Evolutionary conservation across 2,797 vertebrate species (phyloP).

Genomic region (Macrochelys suwanniensis): DNA sequence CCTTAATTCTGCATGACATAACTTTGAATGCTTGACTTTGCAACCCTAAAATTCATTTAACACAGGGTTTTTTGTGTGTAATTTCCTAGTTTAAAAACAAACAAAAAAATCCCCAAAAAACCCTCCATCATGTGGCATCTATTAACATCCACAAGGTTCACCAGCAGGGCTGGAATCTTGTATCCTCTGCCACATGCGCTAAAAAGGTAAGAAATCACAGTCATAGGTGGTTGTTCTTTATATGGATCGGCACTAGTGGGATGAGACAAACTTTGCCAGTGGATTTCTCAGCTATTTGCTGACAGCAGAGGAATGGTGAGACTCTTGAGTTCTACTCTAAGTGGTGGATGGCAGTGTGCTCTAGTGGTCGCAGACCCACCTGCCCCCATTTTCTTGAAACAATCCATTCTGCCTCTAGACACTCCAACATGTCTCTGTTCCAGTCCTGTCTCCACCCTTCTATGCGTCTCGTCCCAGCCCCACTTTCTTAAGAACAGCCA

Average conservation of each 20-base stretch:
- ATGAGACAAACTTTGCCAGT: accelerated
- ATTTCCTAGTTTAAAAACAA: background rate
- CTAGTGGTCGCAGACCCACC: background rate
- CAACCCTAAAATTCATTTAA: background rate
- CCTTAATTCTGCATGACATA: background rate
- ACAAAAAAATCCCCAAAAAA: background rate
- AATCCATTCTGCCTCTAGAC: background rate
- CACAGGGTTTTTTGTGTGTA: background rate
- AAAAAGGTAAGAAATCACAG: background rate
- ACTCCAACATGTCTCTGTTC: background rate
- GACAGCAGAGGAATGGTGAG: background rate
- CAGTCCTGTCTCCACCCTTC: background rate
- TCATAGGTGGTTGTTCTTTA: background rate
- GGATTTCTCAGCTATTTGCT: background rate
- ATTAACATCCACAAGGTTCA: background rate
- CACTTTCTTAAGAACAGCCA: background rate
- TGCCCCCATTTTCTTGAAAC: background rate
- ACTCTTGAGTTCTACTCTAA: background rate
- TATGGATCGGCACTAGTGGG: background rate
- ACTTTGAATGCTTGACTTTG: background rate
- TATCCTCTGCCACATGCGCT: background rate
- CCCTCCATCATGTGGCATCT: accelerated
- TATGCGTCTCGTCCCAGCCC: background rate
- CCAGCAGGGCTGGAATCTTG: accelerated
- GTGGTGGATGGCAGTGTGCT: background rate